Evolutionary conservation across 2,113 vertebrate species (phyloP).

Genomic region (Corythornis madagascariensis): DNA sequence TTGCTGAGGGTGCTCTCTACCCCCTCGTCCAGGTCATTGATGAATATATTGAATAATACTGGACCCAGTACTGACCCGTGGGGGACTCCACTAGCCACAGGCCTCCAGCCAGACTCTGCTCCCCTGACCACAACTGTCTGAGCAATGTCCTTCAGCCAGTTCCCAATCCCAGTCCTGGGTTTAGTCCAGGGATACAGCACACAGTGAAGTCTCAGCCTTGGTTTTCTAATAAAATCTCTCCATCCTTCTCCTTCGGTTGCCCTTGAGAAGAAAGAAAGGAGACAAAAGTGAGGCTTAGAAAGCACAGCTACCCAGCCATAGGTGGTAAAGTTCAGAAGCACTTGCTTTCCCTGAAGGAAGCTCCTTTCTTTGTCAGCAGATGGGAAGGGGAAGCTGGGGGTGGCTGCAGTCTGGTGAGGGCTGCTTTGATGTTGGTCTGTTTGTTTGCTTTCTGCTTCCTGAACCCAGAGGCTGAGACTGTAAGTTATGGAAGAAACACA

Average conservation of each 20-base stretch:
- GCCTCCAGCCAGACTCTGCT: too few species aligned
- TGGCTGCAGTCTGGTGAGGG: background rate
- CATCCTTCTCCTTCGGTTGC: background rate
- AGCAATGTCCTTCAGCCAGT: too few species aligned
- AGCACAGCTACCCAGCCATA: background rate
- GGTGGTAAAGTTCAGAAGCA: background rate
- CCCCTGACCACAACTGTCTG: too few species aligned
- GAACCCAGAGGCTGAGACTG: background rate
- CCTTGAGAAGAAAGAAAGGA: background rate
- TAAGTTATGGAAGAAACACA: background rate
- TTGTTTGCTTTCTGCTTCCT: slow-evolving; percentile 32
- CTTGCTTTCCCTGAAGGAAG: background rate
- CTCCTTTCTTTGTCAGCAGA: slow-evolving; percentile 20
- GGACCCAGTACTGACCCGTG: too few species aligned
- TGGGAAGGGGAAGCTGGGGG: background rate
- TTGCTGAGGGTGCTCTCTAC: too few species aligned
- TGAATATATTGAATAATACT: too few species aligned
- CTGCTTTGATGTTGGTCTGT: slow-evolving; percentile 22
- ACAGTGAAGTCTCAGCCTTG: background rate
- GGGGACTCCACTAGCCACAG: too few species aligned
- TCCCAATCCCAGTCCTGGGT: background rate
- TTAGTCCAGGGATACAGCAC: background rate
- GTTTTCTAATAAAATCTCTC: background rate
- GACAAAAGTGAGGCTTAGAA: background rate
- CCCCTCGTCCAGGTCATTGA: too few species aligned